Evolutionary conservation across 2,888 invertebrate species (phyloP), one percentile per base, ranked within the genome.

Genomic region (Marasmarcha lunaedactyla): DNA sequence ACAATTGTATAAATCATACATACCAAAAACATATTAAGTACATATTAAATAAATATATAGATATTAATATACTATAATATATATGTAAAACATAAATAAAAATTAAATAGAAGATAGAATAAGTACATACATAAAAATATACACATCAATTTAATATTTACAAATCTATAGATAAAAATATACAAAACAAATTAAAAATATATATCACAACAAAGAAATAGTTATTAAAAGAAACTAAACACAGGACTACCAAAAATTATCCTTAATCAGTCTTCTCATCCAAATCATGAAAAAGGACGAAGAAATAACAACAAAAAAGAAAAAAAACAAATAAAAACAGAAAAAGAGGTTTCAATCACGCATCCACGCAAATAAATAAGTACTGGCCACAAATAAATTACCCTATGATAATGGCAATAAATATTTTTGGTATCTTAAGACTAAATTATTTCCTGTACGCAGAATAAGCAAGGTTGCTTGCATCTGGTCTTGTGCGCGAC

Each of bases 401-500:
- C 2, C 2, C 30, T 30, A 7, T 7, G 6, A n/a, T 30, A 30
- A 30, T 30, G 30, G 30, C n/a, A 30, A 20, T 20, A 20, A 42
- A 48, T 53, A 50, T 55, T 54, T 62, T 65, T 63, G 62, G 62
- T 60, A 43, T 41, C 43, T 47, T 46, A 48, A n/a, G n/a, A n/a
- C n/a, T n/a, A n/a, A 36, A 52, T 60, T 62, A 71, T 41, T 67
- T 69, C 15, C 50, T 57, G 53, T 83, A 76, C 6, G 66, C 77
- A 1, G 79, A 73, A 45, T 83, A 83, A 1, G 83, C 81, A 42
- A 81, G 39, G 47, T 59, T 71, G 41, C 59, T 69, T 15, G 59
- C 78, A n/a, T 77, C 81, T 1, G 69, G 72, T 40, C 63, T 66
- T 1, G 78, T 71, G 1, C 81, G 57, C 4, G 78, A 72, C 81